Percentiles rank a stretch among this genome's conserved stretches.
These are phyloP conservation scores for Tylochromis polylepis DNA, from an alignment of 2,113 vertebrate species.

Conservation along the genomic window DNA sequence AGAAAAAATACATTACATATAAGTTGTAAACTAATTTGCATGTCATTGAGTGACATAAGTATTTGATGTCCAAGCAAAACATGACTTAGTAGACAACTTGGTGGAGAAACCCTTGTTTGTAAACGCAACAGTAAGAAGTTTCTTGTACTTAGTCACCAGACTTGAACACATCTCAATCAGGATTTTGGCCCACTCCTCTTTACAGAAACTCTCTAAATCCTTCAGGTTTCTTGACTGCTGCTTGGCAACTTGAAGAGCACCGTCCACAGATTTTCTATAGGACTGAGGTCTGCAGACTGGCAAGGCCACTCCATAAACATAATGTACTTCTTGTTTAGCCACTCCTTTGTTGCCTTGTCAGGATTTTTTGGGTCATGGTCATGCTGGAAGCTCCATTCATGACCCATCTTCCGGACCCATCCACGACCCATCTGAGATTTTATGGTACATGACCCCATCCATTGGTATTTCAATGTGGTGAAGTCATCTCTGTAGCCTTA, in stretches of 20 bases:
- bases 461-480: not conserved
- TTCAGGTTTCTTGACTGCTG: not conserved
- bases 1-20: not conserved
- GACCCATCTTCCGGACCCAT: not conserved
- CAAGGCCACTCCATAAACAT: not conserved
- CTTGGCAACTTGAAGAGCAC: not conserved
- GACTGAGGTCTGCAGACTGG: not conserved
- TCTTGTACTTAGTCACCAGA: not conserved
- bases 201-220: not conserved
- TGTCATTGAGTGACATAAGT: not conserved
- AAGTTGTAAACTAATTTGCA: not conserved
- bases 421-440: not conserved
- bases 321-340: not conserved
- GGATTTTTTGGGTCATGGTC: not conserved
- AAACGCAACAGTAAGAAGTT: not conserved
- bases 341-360: not conserved
- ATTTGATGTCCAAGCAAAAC: not conserved
- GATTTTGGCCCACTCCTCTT: not conserved
- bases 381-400: not conserved
- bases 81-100: not conserved
- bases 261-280: not conserved
- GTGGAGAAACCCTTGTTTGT: not conserved
- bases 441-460: not conserved
- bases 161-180: not conserved
- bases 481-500: not conserved